Evolutionary conservation across 2,113 vertebrate species (phyloP), one percentile per base, ranked within the genome.

Genomic region (Abramis brama): DNA sequence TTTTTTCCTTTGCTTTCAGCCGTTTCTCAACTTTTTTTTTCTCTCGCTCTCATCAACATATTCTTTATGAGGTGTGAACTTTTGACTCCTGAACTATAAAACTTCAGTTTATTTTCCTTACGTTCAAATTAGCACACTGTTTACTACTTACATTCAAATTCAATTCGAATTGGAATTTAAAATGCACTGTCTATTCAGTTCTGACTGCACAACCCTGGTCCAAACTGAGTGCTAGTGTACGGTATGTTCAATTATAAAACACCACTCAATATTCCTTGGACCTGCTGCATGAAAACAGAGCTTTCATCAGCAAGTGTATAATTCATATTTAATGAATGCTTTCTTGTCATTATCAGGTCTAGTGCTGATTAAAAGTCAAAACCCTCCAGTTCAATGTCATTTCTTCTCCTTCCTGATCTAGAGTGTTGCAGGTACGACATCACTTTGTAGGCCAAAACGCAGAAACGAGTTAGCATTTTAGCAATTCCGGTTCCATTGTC

Each of bases 41-140:
- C 75, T 9, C 17, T 47, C 50, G 12, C 60, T 77, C 71, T 82
- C 70, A 85, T 88, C 87, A 78, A 79, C 77, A 85, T 45, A 27
- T 73, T 68, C 76, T 59, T 74, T 47, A 52, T 23, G 21, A 75
- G 25, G 57, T 59, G 39, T 87, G 47, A 88, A 87, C 83, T 81
- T 76, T 57, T 85, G 70, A 81, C 78, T 78, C n/a, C 10, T 36
- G 47, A 70, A 47, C 30, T 70, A 36, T 50, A 50, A 82, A 82
- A 70, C 43, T 2, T 43, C 39, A 1, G 43, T 9, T 43, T 43
- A 43, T 43, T 43, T 43, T 9, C 8, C 1, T 43, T 43, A 10
- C 2, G 8, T 43, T 19, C 13, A 68, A 36, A 68, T 36, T 6
- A 19, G 66, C 7, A 21, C 17, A 17, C 4, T 33, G 15, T 36